Evolutionary conservation across 2,797 vertebrate species (phyloP).

Genomic region (Leucoraja ocellata): DNA sequence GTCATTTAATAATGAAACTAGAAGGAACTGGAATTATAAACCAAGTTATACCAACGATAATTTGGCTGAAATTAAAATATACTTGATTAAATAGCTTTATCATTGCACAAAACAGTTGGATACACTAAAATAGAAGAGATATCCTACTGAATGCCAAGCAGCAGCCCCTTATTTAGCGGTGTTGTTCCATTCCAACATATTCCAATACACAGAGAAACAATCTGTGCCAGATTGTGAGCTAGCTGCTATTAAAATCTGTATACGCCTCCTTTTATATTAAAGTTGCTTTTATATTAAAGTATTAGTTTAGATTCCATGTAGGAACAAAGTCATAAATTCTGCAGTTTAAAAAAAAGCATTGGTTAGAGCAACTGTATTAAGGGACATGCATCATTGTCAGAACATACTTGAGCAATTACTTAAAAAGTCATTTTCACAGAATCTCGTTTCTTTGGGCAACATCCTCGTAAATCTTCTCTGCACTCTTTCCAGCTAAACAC

Average conservation of each 20-base stretch:
- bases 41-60: neutral
- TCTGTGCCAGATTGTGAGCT: neutral
- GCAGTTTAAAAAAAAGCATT: neutral
- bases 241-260: neutral
- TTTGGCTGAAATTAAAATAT: neutral
- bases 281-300: too few species aligned
- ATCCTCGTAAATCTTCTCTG: too few species aligned
- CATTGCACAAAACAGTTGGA: neutral
- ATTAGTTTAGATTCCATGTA: neutral
- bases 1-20: neutral
- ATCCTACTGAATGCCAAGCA: neutral
- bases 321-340: neutral
- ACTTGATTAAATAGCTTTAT: neutral
- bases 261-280: neutral
- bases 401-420: neutral
- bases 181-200: neutral
- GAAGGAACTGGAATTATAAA: neutral
- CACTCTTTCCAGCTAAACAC: too few species aligned
- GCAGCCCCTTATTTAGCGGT: neutral
- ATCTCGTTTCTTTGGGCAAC: neutral
- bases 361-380: neutral
- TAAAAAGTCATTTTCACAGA: neutral
- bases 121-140: neutral
- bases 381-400: neutral
- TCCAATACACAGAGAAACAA: too few species aligned